Base-by-base conservation (phyloP, 2,888 invertebrate species). In the Harpagoxenus sublaevis region DNA sequence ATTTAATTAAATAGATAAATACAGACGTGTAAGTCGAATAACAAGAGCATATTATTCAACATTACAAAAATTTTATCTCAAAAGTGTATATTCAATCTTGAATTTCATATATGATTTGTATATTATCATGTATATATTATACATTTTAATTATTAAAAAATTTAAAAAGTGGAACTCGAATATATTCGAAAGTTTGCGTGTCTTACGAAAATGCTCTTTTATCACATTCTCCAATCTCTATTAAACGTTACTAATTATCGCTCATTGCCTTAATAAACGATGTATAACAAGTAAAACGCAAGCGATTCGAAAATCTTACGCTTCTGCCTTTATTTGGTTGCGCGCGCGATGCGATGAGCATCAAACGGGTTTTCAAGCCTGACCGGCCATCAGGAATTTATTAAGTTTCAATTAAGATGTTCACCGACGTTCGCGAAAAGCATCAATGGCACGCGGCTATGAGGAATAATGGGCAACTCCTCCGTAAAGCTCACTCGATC, bases 351-450 rank as follows among this genome's bases (percentile, higher is more conserved):
- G 15, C 73, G 42, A 42, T 51, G 12, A 70, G 28, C 28, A n/a
- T 70, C 23, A 57, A 60, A 71, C 45, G 35, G n/a, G 18, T 60
- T 53, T 28, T 55, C 53, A 31, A 66, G 28, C 23, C 23, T 77
- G 53, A 77, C 9, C 18, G 18, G 45, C 3, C 18, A 81, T 81
- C 60, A 60, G 79, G 35, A 81, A 60, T 60, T 81, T 60, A 60
- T 81, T 57, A 81, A 28, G 39, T 60, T 73, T 18, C 35, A 71
- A 73, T 81, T 73, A 73, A 73, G 39, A 60, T 39, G 60, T 73
- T 57, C n/a, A 45, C 15, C 23, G 23, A 9, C 18, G 53, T 57
- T 71, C 45, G 35, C 65, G 73, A 23, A 60, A 60, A 73, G 60
- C 60, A 60, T 73, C 79, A 73, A 48, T 60, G 79, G 23, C 73